Conservation (phyloP, 2,113 vertebrate species). For the Gymnogyps californianus region DNA sequence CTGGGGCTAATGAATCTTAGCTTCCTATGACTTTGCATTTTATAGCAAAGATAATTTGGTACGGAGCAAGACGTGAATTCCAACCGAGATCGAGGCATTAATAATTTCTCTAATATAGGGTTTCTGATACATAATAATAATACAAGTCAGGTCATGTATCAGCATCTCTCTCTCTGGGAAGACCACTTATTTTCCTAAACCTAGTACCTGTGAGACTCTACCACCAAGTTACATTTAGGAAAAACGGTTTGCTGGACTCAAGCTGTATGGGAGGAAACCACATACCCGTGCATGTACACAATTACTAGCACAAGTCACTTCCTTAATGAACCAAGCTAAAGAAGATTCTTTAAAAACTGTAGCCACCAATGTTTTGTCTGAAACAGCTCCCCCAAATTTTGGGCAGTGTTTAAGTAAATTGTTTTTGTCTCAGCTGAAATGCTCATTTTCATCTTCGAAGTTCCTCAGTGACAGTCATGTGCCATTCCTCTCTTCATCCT, state of each 20-base stretch:
- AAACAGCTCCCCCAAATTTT: not conserved
- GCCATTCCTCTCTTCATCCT: not conserved
- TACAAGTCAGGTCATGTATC: not conserved
- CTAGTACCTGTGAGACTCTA: not conserved
- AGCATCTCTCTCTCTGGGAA: not conserved
- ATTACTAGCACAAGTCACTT: not conserved
- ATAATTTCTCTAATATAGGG: not conserved
- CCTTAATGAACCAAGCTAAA: not conserved
- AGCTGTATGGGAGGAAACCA: not conserved
- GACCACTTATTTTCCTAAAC: not conserved
- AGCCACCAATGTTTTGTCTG: not conserved
- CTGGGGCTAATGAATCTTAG: not conserved
- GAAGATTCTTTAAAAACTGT: not conserved
- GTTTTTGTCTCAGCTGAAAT: not conserved
- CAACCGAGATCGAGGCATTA: not conserved
- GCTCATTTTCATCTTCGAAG: not conserved
- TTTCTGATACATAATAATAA: not conserved
- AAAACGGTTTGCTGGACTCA: not conserved
- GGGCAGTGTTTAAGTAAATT: not conserved
- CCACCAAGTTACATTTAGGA: not conserved
- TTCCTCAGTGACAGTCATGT: not conserved
- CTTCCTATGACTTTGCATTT: not conserved
- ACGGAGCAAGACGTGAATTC: rapidly evolving
- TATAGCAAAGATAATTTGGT: not conserved
- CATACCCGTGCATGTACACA: not conserved